Evolutionary conservation across 2,888 invertebrate species (phyloP).

Genomic region (Terebella lapidaria): DNA sequence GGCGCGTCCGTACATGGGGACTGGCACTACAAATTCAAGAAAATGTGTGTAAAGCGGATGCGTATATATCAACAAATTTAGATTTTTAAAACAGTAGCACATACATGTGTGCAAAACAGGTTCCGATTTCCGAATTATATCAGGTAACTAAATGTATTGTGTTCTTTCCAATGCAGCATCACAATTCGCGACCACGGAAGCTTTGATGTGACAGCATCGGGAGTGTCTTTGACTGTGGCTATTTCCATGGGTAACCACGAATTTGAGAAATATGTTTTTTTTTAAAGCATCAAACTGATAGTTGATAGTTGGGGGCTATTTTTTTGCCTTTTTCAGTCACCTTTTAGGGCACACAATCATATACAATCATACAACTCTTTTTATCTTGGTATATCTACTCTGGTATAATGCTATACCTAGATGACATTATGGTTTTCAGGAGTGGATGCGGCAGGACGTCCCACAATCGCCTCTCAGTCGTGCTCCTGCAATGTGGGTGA

Average conservation of each 20-base stretch:
- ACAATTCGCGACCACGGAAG: slow-evolving; percentile 11
- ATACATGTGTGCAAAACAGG: background rate
- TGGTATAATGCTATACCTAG: background rate
- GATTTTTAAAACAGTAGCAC: too few species aligned
- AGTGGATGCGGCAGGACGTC: slow-evolving; percentile 3
- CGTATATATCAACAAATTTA: too few species aligned
- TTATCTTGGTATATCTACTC: background rate
- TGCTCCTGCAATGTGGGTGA: slow-evolving; percentile 7
- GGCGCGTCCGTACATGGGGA: slow-evolving; percentile 8
- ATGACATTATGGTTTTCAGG: slow-evolving; percentile 1
- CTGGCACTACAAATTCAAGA: slow-evolving; percentile 12
- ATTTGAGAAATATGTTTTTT: too few species aligned
- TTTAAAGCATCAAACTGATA: too few species aligned
- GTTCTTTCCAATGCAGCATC: too few species aligned
- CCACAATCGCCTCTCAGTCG: slow-evolving; percentile 5
- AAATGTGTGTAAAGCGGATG: too few species aligned
- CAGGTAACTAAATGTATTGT: too few species aligned
- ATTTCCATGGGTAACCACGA: slow-evolving; percentile 12
- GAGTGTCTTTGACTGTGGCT: slow-evolving; percentile 4
- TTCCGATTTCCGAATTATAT: background rate
- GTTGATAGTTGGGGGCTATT: too few species aligned
- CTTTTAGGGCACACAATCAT: too few species aligned
- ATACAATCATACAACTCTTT: too few species aligned
- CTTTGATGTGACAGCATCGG: slow-evolving; percentile 7
- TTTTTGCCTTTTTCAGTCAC: too few species aligned